A percentile compares a stretch with the other conserved stretches of the same genome.
Evolutionary conservation across 2,888 invertebrate species (phyloP).

Genomic region (Conops quadrifasciatus): DNA sequence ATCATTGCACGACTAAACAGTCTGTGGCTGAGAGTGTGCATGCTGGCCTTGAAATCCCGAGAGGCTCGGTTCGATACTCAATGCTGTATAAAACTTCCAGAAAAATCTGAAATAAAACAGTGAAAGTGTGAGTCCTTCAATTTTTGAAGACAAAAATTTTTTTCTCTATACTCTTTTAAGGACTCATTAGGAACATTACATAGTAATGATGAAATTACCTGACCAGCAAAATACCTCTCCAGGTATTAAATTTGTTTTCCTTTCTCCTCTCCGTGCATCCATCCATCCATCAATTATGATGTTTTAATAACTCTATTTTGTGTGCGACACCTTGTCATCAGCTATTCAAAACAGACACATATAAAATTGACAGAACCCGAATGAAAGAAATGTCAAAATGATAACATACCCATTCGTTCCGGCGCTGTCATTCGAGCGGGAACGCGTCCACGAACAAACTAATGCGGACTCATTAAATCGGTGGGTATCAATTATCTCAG

Average conservation of each 20-base stretch:
- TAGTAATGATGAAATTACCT: too few relatives aligned
- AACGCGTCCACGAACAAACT: background rate
- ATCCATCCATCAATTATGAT: conserved; percentile 29
- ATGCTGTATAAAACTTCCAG: too few relatives aligned
- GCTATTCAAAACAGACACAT: too few relatives aligned
- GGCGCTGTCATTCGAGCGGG: conserved; percentile 21
- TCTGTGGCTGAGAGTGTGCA: too few relatives aligned
- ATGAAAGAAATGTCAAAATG: background rate
- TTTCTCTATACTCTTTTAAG: too few relatives aligned
- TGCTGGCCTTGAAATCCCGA: too few relatives aligned
- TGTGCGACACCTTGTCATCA: conserved; percentile 42
- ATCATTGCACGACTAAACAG: too few relatives aligned
- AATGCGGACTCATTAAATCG: conserved; percentile 28
- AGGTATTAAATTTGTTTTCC: conserved; percentile 61
- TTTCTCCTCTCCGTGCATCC: conserved; percentile 42
- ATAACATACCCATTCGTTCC: conserved; percentile 28
- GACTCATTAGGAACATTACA: too few relatives aligned
- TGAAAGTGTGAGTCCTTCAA: too few relatives aligned
- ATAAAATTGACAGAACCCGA: background rate
- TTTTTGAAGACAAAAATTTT: too few relatives aligned
- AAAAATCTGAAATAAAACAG: too few relatives aligned
- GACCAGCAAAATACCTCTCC: background rate
- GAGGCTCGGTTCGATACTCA: too few relatives aligned
- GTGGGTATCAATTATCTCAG: conserved; percentile 41
- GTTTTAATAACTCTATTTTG: conserved; percentile 55